Evolutionary conservation across 2,113 vertebrate genomes (phyloP).

Genomic region (Rana temporaria): DNA sequence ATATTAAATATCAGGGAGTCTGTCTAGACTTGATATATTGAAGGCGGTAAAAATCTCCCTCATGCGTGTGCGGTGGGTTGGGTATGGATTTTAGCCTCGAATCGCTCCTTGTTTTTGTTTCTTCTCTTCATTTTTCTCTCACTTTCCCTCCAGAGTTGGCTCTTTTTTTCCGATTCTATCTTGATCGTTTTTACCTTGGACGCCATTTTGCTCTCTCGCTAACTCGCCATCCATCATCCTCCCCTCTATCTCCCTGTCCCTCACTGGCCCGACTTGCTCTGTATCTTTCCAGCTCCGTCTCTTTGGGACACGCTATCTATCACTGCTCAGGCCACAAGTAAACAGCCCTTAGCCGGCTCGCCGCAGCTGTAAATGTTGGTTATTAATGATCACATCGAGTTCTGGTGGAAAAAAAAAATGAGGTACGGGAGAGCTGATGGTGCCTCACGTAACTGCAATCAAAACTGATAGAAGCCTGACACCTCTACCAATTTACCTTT

Average conservation of each 20-base stretch:
- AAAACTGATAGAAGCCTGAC: neutral
- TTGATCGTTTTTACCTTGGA: neutral
- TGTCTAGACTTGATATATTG: neutral
- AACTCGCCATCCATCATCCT: slow-evolving; percentile 5
- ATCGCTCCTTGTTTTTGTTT: neutral
- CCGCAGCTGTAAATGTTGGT: slow-evolving; percentile 45
- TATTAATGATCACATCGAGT: slow-evolving; percentile 54
- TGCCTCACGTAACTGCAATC: neutral
- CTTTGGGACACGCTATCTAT: slow-evolving; percentile 49
- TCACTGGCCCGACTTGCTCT: neutral
- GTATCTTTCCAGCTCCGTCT: slow-evolving; percentile 9
- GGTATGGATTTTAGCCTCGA: neutral
- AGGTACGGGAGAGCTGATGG: neutral
- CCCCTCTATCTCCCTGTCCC: slow-evolving; percentile 9
- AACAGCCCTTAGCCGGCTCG: slow-evolving; percentile 55
- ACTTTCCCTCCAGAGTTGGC: neutral
- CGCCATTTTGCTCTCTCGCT: slow-evolving; percentile 13
- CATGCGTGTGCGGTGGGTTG: neutral
- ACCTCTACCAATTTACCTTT: neutral
- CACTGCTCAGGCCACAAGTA: slow-evolving; percentile 50
- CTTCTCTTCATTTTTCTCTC: neutral
- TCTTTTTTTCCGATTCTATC: neutral
- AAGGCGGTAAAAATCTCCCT: neutral
- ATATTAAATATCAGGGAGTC: neutral
- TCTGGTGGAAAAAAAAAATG: slow-evolving; percentile 17